Evolutionary conservation across 2,888 invertebrate species (phyloP).

Genomic region (Gymnocheta viridis): DNA sequence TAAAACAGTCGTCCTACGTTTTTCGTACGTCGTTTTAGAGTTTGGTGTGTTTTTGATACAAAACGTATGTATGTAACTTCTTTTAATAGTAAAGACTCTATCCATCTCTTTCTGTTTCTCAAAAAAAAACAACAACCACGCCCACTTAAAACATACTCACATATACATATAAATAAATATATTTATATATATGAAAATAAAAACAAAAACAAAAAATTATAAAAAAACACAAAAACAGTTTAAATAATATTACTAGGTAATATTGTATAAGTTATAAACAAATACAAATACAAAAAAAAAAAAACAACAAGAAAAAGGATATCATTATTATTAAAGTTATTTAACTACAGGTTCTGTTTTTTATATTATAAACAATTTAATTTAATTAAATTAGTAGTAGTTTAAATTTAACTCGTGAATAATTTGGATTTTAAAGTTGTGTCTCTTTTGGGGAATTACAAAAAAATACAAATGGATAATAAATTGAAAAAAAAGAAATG

Average conservation of each 20-base stretch:
- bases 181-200: constrained; percentile 23
- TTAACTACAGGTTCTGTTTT: constrained; percentile 52
- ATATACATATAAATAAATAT: constrained; percentile 21
- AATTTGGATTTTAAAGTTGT: constrained; percentile 55
- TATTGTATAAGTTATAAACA: constrained; percentile 55
- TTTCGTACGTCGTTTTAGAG: constrained; percentile 24
- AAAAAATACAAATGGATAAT: constrained; percentile 28
- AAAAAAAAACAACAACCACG: constrained; percentile 17
- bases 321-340: constrained; percentile 56
- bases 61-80: constrained; percentile 37
- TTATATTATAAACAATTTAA: constrained; percentile 37
- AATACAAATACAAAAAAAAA: constrained; percentile 42
- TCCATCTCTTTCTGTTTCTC: constrained; percentile 13
- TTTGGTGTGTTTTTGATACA: constrained; percentile 58
- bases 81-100: constrained; percentile 45
- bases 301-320: constrained; percentile 41
- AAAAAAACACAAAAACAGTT: constrained; percentile 33
- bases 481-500: constrained; percentile 8
- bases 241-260: constrained; percentile 60
- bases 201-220: not conserved
- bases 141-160: constrained; percentile 56
- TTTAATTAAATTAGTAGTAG: constrained; percentile 43
- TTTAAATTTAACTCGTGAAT: constrained; percentile 53
- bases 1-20: constrained; percentile 14
- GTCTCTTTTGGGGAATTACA: constrained; percentile 41